These are phyloP conservation scores for Drosophila demipolita DNA, from an alignment of 2,888 invertebrate genomes.

Conservation along the genomic window DNA sequence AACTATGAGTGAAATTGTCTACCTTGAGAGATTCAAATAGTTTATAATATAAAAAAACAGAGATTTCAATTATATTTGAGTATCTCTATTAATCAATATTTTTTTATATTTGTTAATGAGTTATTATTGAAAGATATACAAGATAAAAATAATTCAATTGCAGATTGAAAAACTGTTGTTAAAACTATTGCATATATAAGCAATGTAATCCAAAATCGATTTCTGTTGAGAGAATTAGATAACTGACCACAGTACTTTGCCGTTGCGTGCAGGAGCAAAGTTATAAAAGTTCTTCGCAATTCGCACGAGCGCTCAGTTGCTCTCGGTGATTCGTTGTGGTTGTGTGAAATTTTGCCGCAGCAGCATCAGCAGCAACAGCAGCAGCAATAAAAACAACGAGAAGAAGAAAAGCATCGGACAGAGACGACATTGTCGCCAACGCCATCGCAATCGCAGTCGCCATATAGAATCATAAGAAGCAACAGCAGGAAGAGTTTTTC, in stretches of 20 bases:
- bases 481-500: constrained; percentile 60
- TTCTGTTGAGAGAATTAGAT: neutral
- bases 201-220: neutral
- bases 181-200: neutral
- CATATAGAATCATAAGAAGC: constrained; percentile 49
- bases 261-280: constrained; percentile 63
- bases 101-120: neutral
- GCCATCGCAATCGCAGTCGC: constrained; percentile 42
- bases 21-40: neutral
- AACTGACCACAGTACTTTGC: constrained; percentile 42
- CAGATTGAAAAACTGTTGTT: neutral
- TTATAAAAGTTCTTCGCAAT: constrained; percentile 84
- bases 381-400: constrained; percentile 38
- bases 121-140: neutral
- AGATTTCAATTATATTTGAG: neutral
- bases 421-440: constrained; percentile 53
- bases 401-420: constrained; percentile 37
- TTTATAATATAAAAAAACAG: neutral
- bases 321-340: constrained; percentile 84
- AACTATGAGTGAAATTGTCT: neutral
- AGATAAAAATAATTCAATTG: neutral
- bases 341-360: constrained; percentile 66
- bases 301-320: constrained; percentile 83
- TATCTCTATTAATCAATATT: neutral
- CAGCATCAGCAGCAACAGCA: constrained; percentile 53